phyloP scores from a whole-genome alignment of 2,113 vertebrate genomes.

The Tragelaphus buxtoni region DNA sequence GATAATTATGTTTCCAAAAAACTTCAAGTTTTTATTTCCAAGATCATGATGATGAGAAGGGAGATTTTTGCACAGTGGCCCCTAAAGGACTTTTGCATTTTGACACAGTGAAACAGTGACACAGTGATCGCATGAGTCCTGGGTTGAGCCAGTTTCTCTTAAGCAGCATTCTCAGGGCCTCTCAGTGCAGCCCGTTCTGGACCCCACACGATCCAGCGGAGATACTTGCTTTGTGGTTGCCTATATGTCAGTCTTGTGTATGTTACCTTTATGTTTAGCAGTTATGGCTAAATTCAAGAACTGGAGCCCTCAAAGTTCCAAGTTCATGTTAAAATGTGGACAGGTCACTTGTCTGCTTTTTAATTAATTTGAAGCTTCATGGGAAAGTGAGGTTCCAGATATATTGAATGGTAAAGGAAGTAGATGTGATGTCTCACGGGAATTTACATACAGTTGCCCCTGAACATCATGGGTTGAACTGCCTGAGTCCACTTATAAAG shows the following conservation, averaged over 20 bases:
- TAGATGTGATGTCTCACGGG: background rate
- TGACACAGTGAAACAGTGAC: background rate
- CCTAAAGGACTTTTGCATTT: background rate
- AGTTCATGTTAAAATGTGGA: background rate
- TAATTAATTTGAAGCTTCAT: background rate
- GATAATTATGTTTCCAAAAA: background rate
- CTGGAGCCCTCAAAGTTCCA: background rate
- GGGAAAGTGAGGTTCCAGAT: background rate
- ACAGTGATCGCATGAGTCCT: background rate
- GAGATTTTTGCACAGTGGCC: background rate
- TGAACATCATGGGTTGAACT: background rate
- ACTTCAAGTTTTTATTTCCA: background rate
- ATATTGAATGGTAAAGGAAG: background rate
- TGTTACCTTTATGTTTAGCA: background rate
- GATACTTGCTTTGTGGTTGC: background rate
- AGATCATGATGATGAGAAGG: background rate
- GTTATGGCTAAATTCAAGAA: background rate
- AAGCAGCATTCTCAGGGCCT: background rate
- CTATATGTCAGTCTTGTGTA: background rate
- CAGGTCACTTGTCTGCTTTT: background rate
- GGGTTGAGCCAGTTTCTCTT: background rate
- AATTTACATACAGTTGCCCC: background rate
- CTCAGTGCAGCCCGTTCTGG: background rate
- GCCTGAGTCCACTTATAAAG: background rate
- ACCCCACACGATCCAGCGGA: background rate